Percentiles rank a stretch among this genome's conserved stretches.
These are phyloP conservation scores for Gastrophryne carolinensis DNA, from an alignment of 2,797 vertebrate species.

Conservation along the genomic window DNA sequence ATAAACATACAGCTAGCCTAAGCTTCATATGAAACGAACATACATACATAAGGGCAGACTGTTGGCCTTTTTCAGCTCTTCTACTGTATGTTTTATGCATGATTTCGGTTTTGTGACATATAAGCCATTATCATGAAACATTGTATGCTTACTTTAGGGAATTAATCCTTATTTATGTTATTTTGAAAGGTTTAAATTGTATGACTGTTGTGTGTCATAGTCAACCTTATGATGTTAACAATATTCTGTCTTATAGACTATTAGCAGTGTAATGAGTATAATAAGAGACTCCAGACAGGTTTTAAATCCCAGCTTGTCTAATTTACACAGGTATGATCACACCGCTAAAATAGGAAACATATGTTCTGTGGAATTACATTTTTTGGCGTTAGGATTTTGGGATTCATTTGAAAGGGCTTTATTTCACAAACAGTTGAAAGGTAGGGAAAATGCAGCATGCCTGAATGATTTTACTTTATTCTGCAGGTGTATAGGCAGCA, in stretches of 20 bases:
- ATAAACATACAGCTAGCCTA: no score
- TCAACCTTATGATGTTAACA: not conserved
- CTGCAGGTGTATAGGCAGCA: not conserved
- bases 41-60: no score
- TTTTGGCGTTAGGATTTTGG: conserved; percentile 31
- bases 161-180: no score
- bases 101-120: no score
- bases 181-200: not conserved
- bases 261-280: not conserved
- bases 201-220: not conserved
- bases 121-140: no score
- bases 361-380: conserved; percentile 22
- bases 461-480: conserved; percentile 12
- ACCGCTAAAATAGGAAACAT: conserved; percentile 30
- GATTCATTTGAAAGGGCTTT: conserved; percentile 32
- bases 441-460: conserved; percentile 8
- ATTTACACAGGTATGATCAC: conserved; percentile 23
- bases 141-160: no score
- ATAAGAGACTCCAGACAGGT: not conserved
- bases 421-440: conserved; percentile 33
- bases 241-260: not conserved
- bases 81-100: no score
- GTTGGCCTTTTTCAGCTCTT: no score
- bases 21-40: no score
- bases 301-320: conserved; percentile 13